phyloP scores from a whole-genome alignment of 2,797 vertebrate species.

The Kryptopterus vitreolus region DNA sequence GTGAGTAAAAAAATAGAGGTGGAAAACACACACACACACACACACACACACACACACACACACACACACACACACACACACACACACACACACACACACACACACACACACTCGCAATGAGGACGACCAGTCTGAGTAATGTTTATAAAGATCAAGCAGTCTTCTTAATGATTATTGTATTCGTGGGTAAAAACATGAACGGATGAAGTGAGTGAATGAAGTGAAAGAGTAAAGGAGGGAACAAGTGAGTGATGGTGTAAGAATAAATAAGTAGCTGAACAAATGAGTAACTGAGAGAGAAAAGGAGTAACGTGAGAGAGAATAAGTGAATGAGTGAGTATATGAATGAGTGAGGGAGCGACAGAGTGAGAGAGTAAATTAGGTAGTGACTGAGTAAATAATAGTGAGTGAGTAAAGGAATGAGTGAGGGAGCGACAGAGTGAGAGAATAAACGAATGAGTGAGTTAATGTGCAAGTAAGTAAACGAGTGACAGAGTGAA shows the following conservation, averaged over 20 bases:
- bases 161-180: background rate
- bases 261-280: too few relatives aligned
- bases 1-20: background rate
- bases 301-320: too few relatives aligned
- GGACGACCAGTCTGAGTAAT: background rate
- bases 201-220: too few relatives aligned
- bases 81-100: constrained; percentile 10
- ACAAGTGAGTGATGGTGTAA: too few relatives aligned
- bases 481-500: background rate
- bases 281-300: too few relatives aligned
- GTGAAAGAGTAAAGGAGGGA: too few relatives aligned
- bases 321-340: too few relatives aligned
- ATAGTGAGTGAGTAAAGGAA: background rate
- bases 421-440: background rate
- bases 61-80: constrained; percentile 9
- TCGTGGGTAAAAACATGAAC: too few relatives aligned
- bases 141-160: background rate
- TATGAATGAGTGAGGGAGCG: too few relatives aligned
- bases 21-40: background rate
- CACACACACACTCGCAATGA: background rate
- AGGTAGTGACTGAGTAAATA: background rate
- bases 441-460: background rate
- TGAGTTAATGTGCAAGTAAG: background rate
- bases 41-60: background rate
- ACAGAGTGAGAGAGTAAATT: background rate